Percentiles rank a stretch among this genome's conserved stretches.
Conservation (phyloP, 23 tunicate genomes). For the Styela plicata region DNA sequence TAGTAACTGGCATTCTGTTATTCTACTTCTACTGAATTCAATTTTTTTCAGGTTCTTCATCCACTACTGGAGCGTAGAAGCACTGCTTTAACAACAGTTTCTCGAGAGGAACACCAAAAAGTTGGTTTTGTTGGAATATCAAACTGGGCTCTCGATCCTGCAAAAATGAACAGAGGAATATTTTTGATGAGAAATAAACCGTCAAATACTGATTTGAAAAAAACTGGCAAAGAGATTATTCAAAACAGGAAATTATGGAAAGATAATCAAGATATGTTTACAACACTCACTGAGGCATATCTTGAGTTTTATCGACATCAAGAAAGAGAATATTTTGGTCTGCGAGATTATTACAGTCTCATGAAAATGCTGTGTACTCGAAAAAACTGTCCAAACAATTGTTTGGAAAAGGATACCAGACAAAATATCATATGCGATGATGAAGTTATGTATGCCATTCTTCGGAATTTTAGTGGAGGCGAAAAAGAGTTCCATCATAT, state of each 20-base stretch:
- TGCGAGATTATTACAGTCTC: constrained; percentile 80
- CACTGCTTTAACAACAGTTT: neutral
- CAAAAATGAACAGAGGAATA: constrained; percentile 89
- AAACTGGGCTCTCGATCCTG: constrained; percentile 93
- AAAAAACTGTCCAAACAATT: constrained; percentile 6
- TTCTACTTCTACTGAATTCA: no score
- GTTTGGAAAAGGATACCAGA: constrained; percentile 27
- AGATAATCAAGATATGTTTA: constrained; percentile 30
- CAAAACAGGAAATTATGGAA: constrained; percentile 13
- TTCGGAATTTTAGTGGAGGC: constrained; percentile 71
- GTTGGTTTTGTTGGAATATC: constrained; percentile 94
- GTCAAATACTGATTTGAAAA: constrained; percentile 36
- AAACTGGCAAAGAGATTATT: constrained; percentile 65
- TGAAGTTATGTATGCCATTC: constrained; percentile 23
- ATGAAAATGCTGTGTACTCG: constrained; percentile 59
- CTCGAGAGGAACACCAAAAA: constrained; percentile 17
- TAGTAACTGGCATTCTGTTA: neutral
- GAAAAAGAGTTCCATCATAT: constrained; percentile 13
- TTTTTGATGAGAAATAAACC: constrained; percentile 78
- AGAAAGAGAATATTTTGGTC: constrained; percentile 66
- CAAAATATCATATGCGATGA: no score
- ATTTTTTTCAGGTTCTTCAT: constrained; percentile 53
- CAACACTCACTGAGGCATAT: constrained; percentile 44
- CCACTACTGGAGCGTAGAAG: constrained; percentile 52
- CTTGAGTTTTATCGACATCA: constrained; percentile 41